A percentile compares a stretch with the other conserved stretches of the same genome.
These are phyloP conservation scores for Cerastis leucographa DNA, from an alignment of 2,888 invertebrate species.

Conservation along the genomic window DNA sequence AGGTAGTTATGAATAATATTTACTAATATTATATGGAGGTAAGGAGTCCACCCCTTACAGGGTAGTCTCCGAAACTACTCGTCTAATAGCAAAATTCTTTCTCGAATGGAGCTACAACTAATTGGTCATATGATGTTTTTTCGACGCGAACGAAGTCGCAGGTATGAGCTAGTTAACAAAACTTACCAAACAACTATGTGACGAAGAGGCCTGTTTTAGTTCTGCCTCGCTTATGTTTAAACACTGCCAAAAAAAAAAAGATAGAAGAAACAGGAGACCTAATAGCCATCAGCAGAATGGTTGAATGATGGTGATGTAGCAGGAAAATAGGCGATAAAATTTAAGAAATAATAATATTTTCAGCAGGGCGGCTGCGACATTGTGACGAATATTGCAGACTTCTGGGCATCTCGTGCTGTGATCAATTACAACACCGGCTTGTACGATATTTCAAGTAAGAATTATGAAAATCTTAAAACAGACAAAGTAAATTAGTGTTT, in stretches of 20 bases:
- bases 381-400: constrained; percentile 90
- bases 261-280: background rate
- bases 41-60: background rate
- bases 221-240: background rate
- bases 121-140: background rate
- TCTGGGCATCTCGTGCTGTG: constrained; percentile 90
- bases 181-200: background rate
- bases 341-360: constrained; percentile 58
- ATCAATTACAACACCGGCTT: constrained; percentile 86
- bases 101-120: background rate
- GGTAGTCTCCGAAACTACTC: background rate
- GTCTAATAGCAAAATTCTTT: background rate
- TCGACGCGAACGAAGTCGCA: no score
- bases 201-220: background rate
- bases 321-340: background rate
- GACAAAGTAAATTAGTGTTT: background rate
- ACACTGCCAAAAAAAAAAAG: background rate
- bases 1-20: constrained; percentile 71
- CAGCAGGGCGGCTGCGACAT: constrained; percentile 90
- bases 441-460: constrained; percentile 89
- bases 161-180: no score
- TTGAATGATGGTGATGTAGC: background rate
- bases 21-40: background rate
- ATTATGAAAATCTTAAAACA: background rate
- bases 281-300: background rate